A percentile compares a stretch with the other conserved stretches of the same genome.
These are phyloP conservation scores for Cryptus armator DNA, from an alignment of 2,888 invertebrate genomes.

Conservation along the genomic window DNA sequence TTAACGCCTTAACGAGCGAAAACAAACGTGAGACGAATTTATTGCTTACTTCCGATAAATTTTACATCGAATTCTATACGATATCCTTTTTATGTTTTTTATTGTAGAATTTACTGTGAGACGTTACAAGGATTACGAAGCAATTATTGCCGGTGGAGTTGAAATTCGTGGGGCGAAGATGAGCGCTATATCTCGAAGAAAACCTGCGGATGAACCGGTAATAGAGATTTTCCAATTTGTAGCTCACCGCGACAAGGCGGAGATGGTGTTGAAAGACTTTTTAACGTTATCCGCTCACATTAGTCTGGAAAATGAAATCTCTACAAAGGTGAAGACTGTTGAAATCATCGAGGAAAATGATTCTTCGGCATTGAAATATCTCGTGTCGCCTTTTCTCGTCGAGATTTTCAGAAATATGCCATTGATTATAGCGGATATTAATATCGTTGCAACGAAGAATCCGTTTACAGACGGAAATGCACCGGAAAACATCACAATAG, in stretches of 20 bases:
- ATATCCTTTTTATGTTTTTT: neutral
- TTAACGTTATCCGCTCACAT: slow-evolving; percentile 85
- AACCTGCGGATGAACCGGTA: slow-evolving; percentile 85
- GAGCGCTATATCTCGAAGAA: slow-evolving; percentile 86
- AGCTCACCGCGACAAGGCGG: slow-evolving; percentile 84
- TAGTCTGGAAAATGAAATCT: slow-evolving; percentile 86
- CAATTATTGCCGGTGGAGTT: slow-evolving; percentile 86
- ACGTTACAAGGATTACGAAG: slow-evolving; percentile 82
- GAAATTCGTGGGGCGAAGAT: slow-evolving; percentile 88
- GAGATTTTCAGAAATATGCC: neutral
- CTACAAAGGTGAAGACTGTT: slow-evolving; percentile 80
- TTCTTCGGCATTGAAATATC: slow-evolving; percentile 76
- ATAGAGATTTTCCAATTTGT: slow-evolving; percentile 87
- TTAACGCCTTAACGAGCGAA: slow-evolving; percentile 74
- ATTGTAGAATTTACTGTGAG: slow-evolving; percentile 83
- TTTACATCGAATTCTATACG: too few species aligned
- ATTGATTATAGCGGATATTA: neutral
- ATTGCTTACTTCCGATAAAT: too few species aligned
- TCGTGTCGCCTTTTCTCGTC: slow-evolving; percentile 84
- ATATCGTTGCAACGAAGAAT: neutral
- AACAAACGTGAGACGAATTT: slow-evolving; percentile 76
- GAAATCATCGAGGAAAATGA: slow-evolving; percentile 80
- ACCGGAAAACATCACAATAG: neutral
- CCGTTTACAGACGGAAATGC: neutral
- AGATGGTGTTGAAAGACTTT: slow-evolving; percentile 76